Base-by-base conservation (phyloP, 2,113 vertebrate genomes). In the Macrotus californicus region DNA sequence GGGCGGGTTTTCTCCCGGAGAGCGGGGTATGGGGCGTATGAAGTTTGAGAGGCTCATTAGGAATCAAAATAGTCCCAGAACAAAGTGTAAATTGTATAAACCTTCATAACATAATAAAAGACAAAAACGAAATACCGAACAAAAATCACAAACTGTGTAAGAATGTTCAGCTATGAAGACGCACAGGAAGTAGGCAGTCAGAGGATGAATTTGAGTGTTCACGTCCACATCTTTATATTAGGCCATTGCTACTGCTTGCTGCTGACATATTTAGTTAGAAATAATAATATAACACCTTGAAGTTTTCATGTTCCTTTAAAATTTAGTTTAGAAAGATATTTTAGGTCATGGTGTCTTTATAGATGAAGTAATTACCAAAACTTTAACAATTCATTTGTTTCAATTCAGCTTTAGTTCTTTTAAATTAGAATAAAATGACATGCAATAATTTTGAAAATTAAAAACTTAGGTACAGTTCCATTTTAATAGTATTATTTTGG, bases 381-480 rank as follows among this genome's bases (percentile, higher is more conserved):
- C 12, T 75, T 76, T 43, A 36, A 66, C 16, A 86, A 82, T 76
- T 70, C 3, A 59, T 86, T 89, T 90, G 3, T 67, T 69, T 80
- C 46, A 91, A 61, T 34, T 43, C 10, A 72, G 11, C 7, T 92
- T 7, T 46, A 64, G 61, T 31, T 72, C 14, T 75, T 87, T 87
- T 50, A 56, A 69, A 70, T 91, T 41, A 75, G 48, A 90, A 59
- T 73, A 69, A 73, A 81, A 36, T 64, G 5, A 0, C 16, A 50
- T 90, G 29, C n/a, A 41, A 36, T 87, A 75, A 87, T 80, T 94
- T 75, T 85, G 31, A 92, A 89, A 86, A 85, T 19, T 26, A 91
- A 73, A 89, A 21, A 82, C 61, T 7, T 15, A 84, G 21, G 12
- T 54, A 29, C 6, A 66, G 18, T 41, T 90, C 8, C 8, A 64